Evolutionary conservation across 1,140 invertebrate species (phyloP).

Genomic region (Tetragonula clypearis): DNA sequence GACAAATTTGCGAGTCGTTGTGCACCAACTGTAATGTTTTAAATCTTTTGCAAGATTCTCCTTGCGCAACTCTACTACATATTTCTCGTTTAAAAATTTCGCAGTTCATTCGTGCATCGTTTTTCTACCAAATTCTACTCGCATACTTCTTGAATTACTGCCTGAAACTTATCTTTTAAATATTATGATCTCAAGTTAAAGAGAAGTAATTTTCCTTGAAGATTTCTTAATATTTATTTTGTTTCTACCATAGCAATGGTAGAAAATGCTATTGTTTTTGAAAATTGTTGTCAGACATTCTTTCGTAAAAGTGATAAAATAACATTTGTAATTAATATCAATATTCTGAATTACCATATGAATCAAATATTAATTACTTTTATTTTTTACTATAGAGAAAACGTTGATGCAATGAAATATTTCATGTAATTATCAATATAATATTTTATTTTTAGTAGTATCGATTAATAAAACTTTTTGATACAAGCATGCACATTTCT

Average conservation of each 20-base stretch:
- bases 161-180: not conserved
- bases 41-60: constrained; percentile 23
- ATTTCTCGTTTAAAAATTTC: not conserved
- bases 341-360: too few species aligned
- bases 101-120: not conserved
- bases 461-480: too few species aligned
- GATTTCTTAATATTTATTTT: not conserved
- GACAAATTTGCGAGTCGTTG: constrained; percentile 38
- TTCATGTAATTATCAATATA: too few species aligned
- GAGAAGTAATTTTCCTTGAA: not conserved
- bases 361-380: too few species aligned
- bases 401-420: not conserved
- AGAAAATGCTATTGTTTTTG: not conserved
- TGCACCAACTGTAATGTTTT: not conserved
- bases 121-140: not conserved
- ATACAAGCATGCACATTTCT: too few species aligned
- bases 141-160: too few species aligned
- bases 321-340: too few species aligned
- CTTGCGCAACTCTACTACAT: too few species aligned
- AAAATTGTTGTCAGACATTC: not conserved
- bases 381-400: too few species aligned
- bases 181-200: not conserved
- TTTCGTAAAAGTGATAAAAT: not conserved
- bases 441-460: too few species aligned
- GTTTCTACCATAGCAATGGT: not conserved